A percentile compares a stretch with the other conserved stretches of the same genome.
phyloP scores from a whole-genome alignment of 2,888 invertebrate species.

The Leucophenga montana region DNA sequence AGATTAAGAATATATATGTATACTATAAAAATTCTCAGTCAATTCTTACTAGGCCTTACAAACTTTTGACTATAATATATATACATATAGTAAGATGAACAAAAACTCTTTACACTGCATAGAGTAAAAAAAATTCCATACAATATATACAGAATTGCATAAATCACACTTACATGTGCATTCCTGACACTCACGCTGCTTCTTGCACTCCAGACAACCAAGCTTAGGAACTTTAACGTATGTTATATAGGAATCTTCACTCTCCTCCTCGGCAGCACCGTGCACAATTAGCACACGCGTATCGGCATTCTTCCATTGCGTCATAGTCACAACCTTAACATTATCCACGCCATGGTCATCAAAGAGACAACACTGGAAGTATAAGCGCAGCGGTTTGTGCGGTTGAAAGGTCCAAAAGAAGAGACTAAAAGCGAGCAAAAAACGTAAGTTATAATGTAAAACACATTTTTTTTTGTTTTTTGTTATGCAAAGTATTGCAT shows the following conservation, averaged over 20 bases:
- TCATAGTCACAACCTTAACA: slow-evolving; percentile 77
- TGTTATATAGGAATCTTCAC: slow-evolving; percentile 73
- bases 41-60: too few species aligned
- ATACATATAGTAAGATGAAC: too few species aligned
- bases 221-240: slow-evolving; percentile 76
- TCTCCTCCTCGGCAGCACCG: slow-evolving; percentile 73
- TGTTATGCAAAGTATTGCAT: background rate
- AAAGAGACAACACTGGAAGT: slow-evolving; percentile 77
- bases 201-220: slow-evolving; percentile 78
- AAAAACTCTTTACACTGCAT: too few species aligned
- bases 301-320: slow-evolving; percentile 78
- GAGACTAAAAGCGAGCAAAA: slow-evolving; percentile 54
- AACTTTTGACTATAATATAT: too few species aligned
- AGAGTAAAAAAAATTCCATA: too few species aligned
- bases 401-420: slow-evolving; percentile 73
- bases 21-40: too few species aligned
- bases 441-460: background rate
- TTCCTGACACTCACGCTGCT: slow-evolving; percentile 72
- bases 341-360: slow-evolving; percentile 78
- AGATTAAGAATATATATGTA: too few species aligned
- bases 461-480: too few species aligned
- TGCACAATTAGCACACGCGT: slow-evolving; percentile 77
- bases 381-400: slow-evolving; percentile 69
- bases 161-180: slow-evolving; percentile 73
- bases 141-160: too few species aligned